Evolutionary conservation across 2,888 invertebrate genomes (phyloP), one percentile per base, ranked within the genome.

Genomic region (Xylota segnis): DNA sequence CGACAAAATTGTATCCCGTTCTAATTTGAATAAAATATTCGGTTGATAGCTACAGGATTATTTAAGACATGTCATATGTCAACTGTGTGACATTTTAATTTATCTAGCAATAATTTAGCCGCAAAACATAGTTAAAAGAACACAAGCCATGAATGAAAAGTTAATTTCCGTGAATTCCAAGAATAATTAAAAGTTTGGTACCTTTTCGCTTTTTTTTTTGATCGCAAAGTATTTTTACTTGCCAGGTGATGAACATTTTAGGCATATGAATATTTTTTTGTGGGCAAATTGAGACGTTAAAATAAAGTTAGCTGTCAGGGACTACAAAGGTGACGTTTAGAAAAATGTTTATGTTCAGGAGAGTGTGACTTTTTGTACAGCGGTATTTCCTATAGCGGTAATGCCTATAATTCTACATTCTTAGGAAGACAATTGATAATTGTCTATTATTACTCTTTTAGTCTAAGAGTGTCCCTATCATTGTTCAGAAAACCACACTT

Each of bases 51-150:
- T 0, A 47, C n/a, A 10, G 56, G 47, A 65, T 75, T 56, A 47
- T 63, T 54, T 37, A 34, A 65, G 43, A 63, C 16, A 65, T 65
- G 45, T 75, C 75, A 65, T 75, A 75, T 75, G 65, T 75, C 75
- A 75, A 74, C 27, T 37, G 45, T 65, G 75, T 75, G 75, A 75
- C 75, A 65, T 16, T 56, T 75, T 47, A 45, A 56, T 75, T 75
- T 75, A 75, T 65, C 9, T 32, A n/a, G n/a, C 27, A 7, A 75
- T 75, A 75, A 75, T 29, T 65, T 54, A 75, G 63, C 75, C 23
- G 43, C 43, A 54, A 54, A 29, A 54, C 12, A 40, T 40, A 40
- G 43, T 29, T 37, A 14, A 32, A 43, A 34, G 40, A 74, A 61
- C 54, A 54, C 29, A 54, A 32, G 14, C 52, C 50, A 18, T 72